Percentiles rank a stretch among this genome's conserved stretches.
These are phyloP conservation scores for Hydractinia echinata DNA, from an alignment of 30 jellyfish, hydroid and myxozoan species.

Conservation along the genomic window DNA sequence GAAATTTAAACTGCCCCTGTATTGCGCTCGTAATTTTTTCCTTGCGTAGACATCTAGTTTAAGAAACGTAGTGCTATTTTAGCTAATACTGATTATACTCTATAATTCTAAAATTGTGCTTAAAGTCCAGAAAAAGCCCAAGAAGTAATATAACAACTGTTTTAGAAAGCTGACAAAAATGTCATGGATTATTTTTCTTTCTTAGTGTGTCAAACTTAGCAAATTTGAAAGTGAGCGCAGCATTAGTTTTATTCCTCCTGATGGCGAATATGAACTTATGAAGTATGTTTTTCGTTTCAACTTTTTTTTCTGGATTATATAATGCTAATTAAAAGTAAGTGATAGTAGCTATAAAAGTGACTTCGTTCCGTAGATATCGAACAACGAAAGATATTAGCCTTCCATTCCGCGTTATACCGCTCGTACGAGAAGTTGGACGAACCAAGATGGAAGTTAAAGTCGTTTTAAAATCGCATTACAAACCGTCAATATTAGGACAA, in stretches of 20 bases:
- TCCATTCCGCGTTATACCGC: conserved; percentile 98
- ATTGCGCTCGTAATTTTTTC: too few relatives aligned
- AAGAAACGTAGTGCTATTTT: too few relatives aligned
- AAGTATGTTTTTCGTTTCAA: conserved; percentile 35
- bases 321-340: background rate
- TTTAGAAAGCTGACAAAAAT: too few relatives aligned
- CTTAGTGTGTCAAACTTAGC: conserved; percentile 93
- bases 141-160: too few relatives aligned
- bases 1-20: too few relatives aligned
- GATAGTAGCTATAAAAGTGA: background rate
- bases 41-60: too few relatives aligned
- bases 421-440: conserved; percentile 94
- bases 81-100: too few relatives aligned
- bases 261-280: conserved; percentile 95
- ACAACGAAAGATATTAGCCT: conserved; percentile 94
- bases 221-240: conserved; percentile 95
- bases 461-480: conserved; percentile 85
- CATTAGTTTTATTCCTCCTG: conserved; percentile 97
- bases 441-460: conserved; percentile 95
- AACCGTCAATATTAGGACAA: conserved; percentile 94
- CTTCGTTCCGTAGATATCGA: conserved; percentile 55
- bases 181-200: background rate
- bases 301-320: background rate
- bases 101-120: too few relatives aligned
- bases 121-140: too few relatives aligned